These are phyloP conservation scores for Australoheros facetus DNA, from an alignment of 2,797 vertebrate genomes.

Conservation along the genomic window DNA sequence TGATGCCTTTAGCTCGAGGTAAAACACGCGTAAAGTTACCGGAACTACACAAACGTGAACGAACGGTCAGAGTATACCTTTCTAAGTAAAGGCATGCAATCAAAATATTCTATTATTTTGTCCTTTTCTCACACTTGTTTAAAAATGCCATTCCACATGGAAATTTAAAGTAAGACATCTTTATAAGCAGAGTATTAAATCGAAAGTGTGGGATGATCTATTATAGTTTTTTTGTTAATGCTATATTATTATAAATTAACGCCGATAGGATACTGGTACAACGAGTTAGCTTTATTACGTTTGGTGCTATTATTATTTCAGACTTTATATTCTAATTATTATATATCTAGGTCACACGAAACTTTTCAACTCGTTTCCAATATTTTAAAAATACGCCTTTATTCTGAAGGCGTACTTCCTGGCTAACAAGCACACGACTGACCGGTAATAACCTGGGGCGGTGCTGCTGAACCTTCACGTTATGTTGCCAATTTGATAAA, in stretches of 20 bases:
- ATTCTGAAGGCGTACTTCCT: background rate
- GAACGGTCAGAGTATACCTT: background rate
- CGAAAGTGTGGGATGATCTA: background rate
- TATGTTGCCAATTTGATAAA: too few species aligned
- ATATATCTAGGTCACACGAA: background rate
- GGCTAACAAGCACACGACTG: too few species aligned
- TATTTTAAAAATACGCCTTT: background rate
- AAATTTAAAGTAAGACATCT: background rate
- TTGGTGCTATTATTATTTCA: background rate
- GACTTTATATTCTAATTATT: background rate
- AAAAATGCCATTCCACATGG: background rate
- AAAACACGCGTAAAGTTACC: conserved; percentile 14
- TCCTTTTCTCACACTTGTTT: background rate
- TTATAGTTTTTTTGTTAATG: background rate
- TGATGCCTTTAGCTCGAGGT: conserved; percentile 1
- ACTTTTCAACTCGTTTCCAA: background rate
- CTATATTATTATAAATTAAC: background rate
- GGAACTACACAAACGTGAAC: conserved; percentile 13
- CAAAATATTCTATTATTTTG: too few species aligned
- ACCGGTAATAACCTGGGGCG: background rate
- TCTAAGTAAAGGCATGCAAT: conserved; percentile 39
- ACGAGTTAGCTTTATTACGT: background rate
- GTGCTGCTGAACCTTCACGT: too few species aligned
- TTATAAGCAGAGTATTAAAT: background rate
- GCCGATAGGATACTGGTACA: too few species aligned